These are phyloP conservation scores for Mesochorus sp. DNA, from an alignment of 2,888 invertebrate species.

Conservation along the genomic window DNA sequence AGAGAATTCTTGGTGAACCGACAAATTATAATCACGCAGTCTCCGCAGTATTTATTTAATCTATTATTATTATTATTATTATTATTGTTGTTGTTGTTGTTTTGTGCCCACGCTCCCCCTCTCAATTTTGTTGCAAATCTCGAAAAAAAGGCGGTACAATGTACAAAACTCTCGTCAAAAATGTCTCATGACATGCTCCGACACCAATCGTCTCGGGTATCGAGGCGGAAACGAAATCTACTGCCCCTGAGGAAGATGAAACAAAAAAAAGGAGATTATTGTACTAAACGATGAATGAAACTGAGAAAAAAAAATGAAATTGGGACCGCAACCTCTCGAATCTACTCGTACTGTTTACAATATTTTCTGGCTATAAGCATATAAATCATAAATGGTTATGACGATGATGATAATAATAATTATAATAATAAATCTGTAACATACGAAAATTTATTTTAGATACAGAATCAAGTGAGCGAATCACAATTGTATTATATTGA, in stretches of 20 bases:
- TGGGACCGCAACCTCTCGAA: constrained; percentile 54
- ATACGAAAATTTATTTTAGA: constrained; percentile 64
- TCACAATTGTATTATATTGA: constrained; percentile 56
- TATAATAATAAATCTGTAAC: constrained; percentile 52
- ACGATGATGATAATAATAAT: no score
- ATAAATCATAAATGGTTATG: constrained; percentile 50
- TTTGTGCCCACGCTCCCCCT: no score
- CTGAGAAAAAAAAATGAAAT: not conserved
- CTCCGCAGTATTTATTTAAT: constrained; percentile 57
- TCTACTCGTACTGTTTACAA: constrained; percentile 27
- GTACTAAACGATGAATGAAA: not conserved
- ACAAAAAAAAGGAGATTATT: not conserved
- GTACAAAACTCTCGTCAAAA: constrained; percentile 50
- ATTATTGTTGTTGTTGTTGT: not conserved
- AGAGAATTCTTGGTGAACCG: no score
- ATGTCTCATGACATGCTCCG: constrained; percentile 20
- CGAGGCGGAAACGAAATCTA: constrained; percentile 48
- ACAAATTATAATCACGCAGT: constrained; percentile 44
- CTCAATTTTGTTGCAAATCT: constrained; percentile 4
- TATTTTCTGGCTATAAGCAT: constrained; percentile 47
- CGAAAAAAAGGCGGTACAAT: constrained; percentile 25
- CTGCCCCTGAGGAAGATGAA: constrained; percentile 31
- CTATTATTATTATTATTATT: constrained; percentile 3
- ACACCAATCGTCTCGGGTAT: constrained; percentile 22
- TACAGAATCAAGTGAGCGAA: constrained; percentile 39